Percentiles rank a stretch among this genome's conserved stretches.
These are phyloP conservation scores for Malacoctenus gilli DNA, from an alignment of 2,797 vertebrate genomes.

Conservation along the genomic window DNA sequence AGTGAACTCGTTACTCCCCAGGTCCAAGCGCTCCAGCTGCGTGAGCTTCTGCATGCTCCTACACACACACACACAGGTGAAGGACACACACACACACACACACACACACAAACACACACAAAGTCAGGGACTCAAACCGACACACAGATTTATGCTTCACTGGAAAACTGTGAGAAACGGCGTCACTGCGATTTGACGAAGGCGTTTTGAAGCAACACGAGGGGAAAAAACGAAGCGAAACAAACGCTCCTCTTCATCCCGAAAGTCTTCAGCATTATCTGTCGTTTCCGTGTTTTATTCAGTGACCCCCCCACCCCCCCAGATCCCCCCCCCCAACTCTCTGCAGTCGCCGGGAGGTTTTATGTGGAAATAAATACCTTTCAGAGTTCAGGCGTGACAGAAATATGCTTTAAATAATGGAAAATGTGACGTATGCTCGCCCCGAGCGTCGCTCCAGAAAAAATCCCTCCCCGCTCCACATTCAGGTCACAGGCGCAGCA, in stretches of 20 bases:
- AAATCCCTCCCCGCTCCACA: constrained; percentile 42
- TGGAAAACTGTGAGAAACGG: too few relatives aligned
- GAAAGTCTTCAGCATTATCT: not conserved
- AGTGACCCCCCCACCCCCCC: too few relatives aligned
- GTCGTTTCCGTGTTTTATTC: constrained; percentile 11
- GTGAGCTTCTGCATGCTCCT: constrained; percentile 98
- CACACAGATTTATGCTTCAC: too few relatives aligned
- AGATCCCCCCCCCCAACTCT: too few relatives aligned
- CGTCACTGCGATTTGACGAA: too few relatives aligned
- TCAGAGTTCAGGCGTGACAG: constrained; percentile 41
- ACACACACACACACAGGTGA: constrained; percentile 47
- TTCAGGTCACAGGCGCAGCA: constrained; percentile 56
- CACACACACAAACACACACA: not conserved
- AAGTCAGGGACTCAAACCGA: too few relatives aligned
- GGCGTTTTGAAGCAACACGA: too few relatives aligned
- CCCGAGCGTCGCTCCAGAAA: constrained; percentile 49
- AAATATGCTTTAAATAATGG: constrained; percentile 64
- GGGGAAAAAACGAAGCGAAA: too few relatives aligned
- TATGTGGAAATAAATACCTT: constrained; percentile 47
- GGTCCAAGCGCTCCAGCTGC: constrained; percentile 95
- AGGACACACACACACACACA: constrained; percentile 11
- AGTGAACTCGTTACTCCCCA: constrained; percentile 99
- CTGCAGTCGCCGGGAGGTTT: constrained; percentile 15
- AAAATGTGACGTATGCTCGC: constrained; percentile 61
- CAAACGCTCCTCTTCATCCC: too few relatives aligned